Conservation (phyloP, 1,140 invertebrate species). For the Pentalonia nigronervosa region DNA sequence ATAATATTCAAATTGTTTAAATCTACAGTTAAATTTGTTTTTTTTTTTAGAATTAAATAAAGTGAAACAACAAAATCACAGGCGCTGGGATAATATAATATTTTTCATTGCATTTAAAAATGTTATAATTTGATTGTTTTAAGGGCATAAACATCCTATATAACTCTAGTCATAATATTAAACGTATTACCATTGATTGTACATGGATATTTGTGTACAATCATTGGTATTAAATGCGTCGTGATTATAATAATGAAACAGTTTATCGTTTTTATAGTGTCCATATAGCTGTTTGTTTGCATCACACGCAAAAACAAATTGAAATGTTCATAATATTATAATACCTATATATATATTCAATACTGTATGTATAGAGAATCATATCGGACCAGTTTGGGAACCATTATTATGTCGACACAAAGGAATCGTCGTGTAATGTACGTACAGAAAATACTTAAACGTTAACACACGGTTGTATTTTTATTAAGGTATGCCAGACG, state of each 20-base stretch:
- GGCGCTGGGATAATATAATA: too few relatives aligned
- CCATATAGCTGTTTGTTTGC: background rate
- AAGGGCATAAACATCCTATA: too few relatives aligned
- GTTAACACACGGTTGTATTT: background rate
- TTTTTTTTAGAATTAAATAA: too few relatives aligned
- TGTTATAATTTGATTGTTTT: too few relatives aligned
- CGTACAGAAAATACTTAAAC: slow-evolving; percentile 7
- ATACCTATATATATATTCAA: background rate
- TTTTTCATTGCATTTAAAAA: too few relatives aligned
- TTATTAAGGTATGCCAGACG: slow-evolving; percentile 11
- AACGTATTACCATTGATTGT: too few relatives aligned
- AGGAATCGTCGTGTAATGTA: background rate
- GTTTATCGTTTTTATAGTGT: background rate
- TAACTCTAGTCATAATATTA: too few relatives aligned
- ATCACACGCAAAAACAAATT: background rate
- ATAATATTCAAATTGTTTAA: too few relatives aligned
- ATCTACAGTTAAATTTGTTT: too few relatives aligned
- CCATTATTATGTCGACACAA: background rate
- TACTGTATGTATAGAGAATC: background rate
- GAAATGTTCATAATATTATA: background rate
- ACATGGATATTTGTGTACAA: too few relatives aligned
- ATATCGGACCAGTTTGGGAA: background rate
- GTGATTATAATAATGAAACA: background rate
- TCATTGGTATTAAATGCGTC: background rate
- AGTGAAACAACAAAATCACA: too few relatives aligned